A percentile compares a stretch with the other conserved stretches of the same genome.
These are phyloP conservation scores for Rhea pennata DNA, from an alignment of 2,113 vertebrate species.

Conservation along the genomic window DNA sequence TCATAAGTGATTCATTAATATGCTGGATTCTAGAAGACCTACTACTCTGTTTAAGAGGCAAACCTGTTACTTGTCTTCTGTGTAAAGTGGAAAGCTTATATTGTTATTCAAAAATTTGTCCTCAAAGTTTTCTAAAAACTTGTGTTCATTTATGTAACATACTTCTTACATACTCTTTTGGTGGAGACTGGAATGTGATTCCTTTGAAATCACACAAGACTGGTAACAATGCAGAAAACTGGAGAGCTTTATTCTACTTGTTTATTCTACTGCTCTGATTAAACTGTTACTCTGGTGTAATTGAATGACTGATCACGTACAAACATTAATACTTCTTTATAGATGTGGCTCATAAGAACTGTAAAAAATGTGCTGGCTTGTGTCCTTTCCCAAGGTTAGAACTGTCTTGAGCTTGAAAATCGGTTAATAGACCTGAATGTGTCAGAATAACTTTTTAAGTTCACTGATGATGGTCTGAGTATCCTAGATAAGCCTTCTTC, in stretches of 20 bases:
- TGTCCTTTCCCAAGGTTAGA: neutral
- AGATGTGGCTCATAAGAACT: neutral
- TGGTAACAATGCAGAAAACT: neutral
- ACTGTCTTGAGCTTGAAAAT: neutral
- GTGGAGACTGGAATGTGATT: neutral
- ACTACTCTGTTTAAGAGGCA: neutral
- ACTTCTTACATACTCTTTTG: neutral
- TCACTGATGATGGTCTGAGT: neutral
- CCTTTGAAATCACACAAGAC: neutral
- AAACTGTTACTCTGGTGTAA: neutral
- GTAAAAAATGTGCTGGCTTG: neutral
- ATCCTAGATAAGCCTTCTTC: neutral
- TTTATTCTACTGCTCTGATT: neutral
- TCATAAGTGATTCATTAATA: neutral
- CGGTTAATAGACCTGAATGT: neutral
- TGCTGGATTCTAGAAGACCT: neutral
- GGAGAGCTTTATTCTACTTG: neutral
- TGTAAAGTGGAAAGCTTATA: neutral
- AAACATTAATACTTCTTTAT: neutral
- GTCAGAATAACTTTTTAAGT: neutral
- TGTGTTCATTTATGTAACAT: neutral
- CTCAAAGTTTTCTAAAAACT: neutral
- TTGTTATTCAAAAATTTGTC: neutral
- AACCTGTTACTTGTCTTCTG: neutral
- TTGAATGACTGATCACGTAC: neutral